Percentiles rank a stretch among this genome's conserved stretches.
Evolutionary conservation across 2,113 vertebrate species (phyloP).

Genomic region (Jaculus jaculus): DNA sequence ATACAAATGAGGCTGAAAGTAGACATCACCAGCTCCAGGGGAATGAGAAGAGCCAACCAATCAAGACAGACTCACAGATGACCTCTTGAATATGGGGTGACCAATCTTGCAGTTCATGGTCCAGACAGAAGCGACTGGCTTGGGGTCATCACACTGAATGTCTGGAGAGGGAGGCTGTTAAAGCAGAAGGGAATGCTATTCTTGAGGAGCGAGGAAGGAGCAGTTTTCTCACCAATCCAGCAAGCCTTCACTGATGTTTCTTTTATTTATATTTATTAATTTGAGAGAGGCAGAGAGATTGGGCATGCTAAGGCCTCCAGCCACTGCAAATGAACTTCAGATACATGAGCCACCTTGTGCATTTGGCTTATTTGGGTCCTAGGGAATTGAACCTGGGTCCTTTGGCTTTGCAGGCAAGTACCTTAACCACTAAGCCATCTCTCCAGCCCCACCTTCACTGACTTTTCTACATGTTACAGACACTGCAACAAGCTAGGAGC

Average conservation of each 20-base stretch:
- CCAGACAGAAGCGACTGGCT: conserved; percentile 41
- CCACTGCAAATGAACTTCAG: too few species aligned
- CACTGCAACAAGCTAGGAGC: neutral
- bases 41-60: neutral
- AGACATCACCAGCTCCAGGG: neutral
- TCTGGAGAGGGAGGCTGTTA: conserved; percentile 76
- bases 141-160: conserved; percentile 72
- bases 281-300: too few species aligned
- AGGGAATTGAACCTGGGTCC: too few species aligned
- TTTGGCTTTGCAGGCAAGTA: too few species aligned
- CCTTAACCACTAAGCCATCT: too few species aligned
- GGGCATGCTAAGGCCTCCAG: too few species aligned
- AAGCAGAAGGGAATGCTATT: conserved; percentile 51
- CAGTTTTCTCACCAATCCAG: neutral
- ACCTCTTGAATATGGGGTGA: conserved; percentile 76
- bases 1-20: neutral
- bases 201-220: neutral
- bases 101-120: conserved; percentile 77
- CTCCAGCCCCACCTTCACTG: too few species aligned
- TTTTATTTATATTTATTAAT: too few species aligned
- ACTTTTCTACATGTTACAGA: neutral
- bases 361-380: too few species aligned
- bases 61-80: conserved; percentile 70
- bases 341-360: too few species aligned
- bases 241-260: neutral